Base-by-base conservation (phyloP, 2,113 vertebrate species). In the Myodes glareolus region DNA sequence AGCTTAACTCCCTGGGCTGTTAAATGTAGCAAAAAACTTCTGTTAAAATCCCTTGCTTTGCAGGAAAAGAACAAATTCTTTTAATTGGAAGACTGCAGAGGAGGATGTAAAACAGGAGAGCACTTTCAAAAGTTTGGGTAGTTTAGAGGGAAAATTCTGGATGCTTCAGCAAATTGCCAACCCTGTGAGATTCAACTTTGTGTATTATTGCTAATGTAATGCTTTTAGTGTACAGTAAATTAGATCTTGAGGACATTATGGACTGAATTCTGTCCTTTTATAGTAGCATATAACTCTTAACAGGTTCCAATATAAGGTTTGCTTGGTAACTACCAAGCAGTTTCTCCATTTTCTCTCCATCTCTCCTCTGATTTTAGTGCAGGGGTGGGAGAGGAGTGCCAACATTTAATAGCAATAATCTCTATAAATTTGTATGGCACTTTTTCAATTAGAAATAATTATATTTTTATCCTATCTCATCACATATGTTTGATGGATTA, bases 81-180 rank as follows among this genome's bases (percentile, higher is more conserved):
- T 97, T 88, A 94, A 58, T 97, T 90, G 50, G 78, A 70, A 39
- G 4, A 90, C 68, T 29, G n/a, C 8, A 95, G 29, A 88, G 21
- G 23, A 67, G 25, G 5, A 94, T 81, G n/a, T 77, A 39, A 92
- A 52, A 93, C 76, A 91, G 3, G 42, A 33, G 52, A 81, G 50
- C 42, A 42, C 13, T 36, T 95, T 61, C 63, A 16, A 33, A 96
- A 94, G 25, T 94, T 96, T 77, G 63, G 6, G 10, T 91, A 50
- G 23, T 93, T 96, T 65, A 88, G 73, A 95, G 73, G 73, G n/a
- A 88, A 95, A 95, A 55, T 68, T 67, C 23, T 76, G 29, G 61
- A 65, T 80, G 31, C 93, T 97, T 96, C 96, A 97, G 58, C 93
- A 93, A 96, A 98, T 91, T 92, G 11, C 23, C 82, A 86, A 45